These are phyloP conservation scores for Listronotus oregonensis DNA, from an alignment of 1,140 invertebrate species.

Conservation along the genomic window DNA sequence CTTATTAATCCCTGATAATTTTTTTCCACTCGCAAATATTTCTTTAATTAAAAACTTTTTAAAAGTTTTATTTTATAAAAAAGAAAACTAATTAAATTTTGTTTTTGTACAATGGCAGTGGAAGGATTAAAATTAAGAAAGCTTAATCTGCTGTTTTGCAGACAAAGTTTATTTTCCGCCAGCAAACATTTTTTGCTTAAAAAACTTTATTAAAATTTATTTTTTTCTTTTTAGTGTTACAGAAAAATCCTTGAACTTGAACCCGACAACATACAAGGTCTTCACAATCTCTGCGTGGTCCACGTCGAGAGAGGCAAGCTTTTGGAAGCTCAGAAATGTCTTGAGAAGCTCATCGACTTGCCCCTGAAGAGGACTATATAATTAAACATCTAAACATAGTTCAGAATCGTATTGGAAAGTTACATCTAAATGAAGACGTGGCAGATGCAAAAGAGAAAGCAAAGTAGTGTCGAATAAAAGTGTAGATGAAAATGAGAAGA, in stretches of 20 bases:
- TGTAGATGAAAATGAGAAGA: slow-evolving; percentile 51
- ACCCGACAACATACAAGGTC: slow-evolving; percentile 89
- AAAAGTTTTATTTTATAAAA: no score
- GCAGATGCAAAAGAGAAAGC: slow-evolving; percentile 41
- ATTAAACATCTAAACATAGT: slow-evolving; percentile 86
- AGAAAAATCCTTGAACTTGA: slow-evolving; percentile 84
- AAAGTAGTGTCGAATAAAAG: slow-evolving; percentile 54
- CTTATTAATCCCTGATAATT: no score
- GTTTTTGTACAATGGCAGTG: no score
- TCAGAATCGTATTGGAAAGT: slow-evolving; percentile 66
- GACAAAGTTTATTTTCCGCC: no score
- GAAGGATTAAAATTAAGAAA: no score
- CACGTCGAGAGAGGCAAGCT: slow-evolving; percentile 90
- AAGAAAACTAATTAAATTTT: no score
- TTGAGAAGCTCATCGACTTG: slow-evolving; percentile 78
- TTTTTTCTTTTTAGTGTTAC: slow-evolving; percentile 73
- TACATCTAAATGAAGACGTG: slow-evolving; percentile 48
- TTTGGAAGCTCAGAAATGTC: slow-evolving; percentile 79
- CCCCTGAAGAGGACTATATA: slow-evolving; percentile 90
- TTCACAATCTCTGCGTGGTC: slow-evolving; percentile 96
- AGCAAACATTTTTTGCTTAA: no score
- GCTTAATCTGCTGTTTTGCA: no score
- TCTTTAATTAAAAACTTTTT: no score
- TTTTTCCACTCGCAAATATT: no score
- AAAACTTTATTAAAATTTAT: neutral